Base-by-base conservation (phyloP, 2,113 vertebrate species). In the Tupaia chinensis region DNA sequence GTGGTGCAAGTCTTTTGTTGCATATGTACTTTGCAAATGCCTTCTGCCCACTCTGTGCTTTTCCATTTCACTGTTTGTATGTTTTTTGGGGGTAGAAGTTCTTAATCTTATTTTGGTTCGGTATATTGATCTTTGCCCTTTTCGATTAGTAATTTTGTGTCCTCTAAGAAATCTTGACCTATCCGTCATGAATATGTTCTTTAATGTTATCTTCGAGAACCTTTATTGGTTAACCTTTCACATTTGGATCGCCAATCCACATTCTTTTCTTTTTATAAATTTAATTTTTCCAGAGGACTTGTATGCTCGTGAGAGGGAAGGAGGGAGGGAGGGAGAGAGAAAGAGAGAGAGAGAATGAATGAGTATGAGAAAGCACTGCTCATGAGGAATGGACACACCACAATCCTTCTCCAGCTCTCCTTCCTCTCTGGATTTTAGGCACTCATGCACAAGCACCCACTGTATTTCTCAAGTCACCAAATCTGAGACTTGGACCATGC, bases 11-110 rank as follows among this genome's bases (percentile, higher is more conserved):
- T 79, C 20, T 68, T 34, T 3, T 80, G 12, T 61, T 76, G 54
- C 89, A 2, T 65, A 6, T 54, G 22, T 72, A 6, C 70, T 85
- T 87, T 91, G 54, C 54, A 70, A 63, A 15, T 89, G 58, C 17
- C 58, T 84, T 80, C n/a, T 78, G 95, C 68, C 25, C 12, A 68
- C 8, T 72, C n/a, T 69, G 54, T 82, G 25, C 11, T 63, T 95
- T 95, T 78, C 7, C 78, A 89, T 70, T 96, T 81, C 13, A 44
- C 9, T 82, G 14, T 53, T 88, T 70, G 27, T 90, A 23, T 78
- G 44, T 69, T 91, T 93, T 89, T 61, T 27, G 10, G 73, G 29
- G 34, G 32, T 19, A 87, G 77, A 79, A 23, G 1, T 34, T 86
- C 68, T 91, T 63, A 79, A 66, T 81, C 77, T 92, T 61, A 86